Conservation (phyloP, 1,140 invertebrate genomes). For the Triops cancriformis region DNA sequence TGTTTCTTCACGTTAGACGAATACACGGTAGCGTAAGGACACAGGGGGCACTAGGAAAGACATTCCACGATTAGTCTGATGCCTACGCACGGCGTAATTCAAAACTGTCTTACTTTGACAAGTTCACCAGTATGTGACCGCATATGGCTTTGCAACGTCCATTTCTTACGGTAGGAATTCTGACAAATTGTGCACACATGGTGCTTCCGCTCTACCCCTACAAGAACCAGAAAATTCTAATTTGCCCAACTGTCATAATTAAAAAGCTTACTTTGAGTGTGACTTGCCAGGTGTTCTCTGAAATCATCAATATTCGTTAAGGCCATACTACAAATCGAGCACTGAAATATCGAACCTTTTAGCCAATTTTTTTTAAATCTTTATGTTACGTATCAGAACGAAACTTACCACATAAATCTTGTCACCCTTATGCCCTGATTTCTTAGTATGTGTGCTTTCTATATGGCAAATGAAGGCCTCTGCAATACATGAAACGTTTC, state of each 20-base stretch:
- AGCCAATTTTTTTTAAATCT: too few relatives aligned
- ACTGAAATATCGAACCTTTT: background rate
- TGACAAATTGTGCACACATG: background rate
- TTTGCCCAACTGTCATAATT: background rate
- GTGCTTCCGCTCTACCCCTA: background rate
- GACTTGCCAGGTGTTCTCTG: background rate
- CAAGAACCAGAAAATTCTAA: background rate
- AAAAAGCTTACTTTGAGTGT: background rate
- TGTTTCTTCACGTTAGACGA: background rate
- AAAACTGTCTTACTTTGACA: background rate
- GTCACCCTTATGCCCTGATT: background rate
- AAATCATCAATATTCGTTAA: background rate
- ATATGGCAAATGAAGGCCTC: conserved; percentile 1
- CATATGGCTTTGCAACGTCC: background rate
- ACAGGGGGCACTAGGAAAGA: background rate
- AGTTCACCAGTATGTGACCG: background rate
- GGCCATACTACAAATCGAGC: background rate
- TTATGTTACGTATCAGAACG: background rate
- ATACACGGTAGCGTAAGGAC: background rate
- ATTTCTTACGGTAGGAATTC: background rate
- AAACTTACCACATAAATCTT: background rate
- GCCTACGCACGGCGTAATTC: too few relatives aligned
- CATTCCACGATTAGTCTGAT: too few relatives aligned
- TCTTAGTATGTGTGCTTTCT: background rate
- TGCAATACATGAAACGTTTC: background rate